A percentile compares a stretch with the other conserved stretches of the same genome.
These are phyloP conservation scores for Prochilodus magdalenae DNA, from an alignment of 2,113 vertebrate species.

Conservation along the genomic window DNA sequence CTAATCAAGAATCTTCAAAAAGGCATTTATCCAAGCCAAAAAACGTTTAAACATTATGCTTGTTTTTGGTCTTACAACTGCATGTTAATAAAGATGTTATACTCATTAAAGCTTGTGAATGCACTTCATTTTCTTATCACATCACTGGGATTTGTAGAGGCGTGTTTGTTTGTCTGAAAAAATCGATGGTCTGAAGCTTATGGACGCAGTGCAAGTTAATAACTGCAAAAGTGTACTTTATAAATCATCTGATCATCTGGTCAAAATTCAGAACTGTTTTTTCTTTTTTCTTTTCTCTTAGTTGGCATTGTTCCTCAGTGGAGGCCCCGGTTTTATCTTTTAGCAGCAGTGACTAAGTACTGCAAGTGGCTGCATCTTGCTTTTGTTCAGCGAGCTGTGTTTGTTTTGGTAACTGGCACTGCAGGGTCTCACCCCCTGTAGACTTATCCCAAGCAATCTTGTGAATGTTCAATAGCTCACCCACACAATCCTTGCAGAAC, in stretches of 20 bases:
- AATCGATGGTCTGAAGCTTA: too few species aligned
- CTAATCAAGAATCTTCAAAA: too few species aligned
- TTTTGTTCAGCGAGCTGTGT: slow-evolving; percentile 4
- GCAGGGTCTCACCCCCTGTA: background rate
- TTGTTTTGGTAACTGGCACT: slow-evolving; percentile 1
- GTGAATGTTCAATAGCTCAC: slow-evolving; percentile 5
- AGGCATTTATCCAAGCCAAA: too few species aligned
- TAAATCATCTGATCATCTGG: background rate
- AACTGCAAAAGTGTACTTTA: background rate
- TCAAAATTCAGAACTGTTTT: background rate
- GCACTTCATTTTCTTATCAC: too few species aligned
- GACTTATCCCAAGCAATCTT: background rate
- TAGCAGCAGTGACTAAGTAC: background rate
- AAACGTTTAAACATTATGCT: too few species aligned
- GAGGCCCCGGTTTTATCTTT: background rate
- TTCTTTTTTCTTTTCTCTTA: background rate
- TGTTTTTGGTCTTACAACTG: too few species aligned
- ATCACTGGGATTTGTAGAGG: background rate
- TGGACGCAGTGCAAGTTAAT: too few species aligned
- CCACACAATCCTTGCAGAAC: background rate
- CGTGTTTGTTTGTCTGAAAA: too few species aligned
- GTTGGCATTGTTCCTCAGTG: background rate
- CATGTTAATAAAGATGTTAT: too few species aligned
- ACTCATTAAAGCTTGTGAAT: too few species aligned
- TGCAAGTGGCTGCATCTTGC: background rate